phyloP scores from a whole-genome alignment of 92 coral and sea anemone genomes.

The Epizoanthus illoricatus region DNA sequence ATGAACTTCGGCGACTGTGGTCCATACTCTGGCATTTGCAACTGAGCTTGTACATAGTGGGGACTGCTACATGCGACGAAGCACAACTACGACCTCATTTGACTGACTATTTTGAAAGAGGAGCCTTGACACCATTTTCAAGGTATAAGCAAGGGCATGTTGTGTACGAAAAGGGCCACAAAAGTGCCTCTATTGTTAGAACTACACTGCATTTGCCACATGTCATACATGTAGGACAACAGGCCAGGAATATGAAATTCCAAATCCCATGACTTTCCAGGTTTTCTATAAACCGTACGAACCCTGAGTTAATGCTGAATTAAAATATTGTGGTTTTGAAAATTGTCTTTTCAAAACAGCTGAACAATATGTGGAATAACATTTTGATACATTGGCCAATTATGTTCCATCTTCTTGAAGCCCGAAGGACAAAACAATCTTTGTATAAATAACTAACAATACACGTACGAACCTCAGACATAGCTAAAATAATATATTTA shows the following conservation, averaged over 20 bases:
- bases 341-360: too few species aligned
- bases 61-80: not conserved
- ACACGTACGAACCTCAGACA: too few species aligned
- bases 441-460: too few species aligned
- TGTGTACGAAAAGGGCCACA: not conserved
- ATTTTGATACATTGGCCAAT: too few species aligned
- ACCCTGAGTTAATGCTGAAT: too few species aligned
- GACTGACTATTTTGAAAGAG: not conserved
- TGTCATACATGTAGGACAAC: not conserved
- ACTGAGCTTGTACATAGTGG: slow-evolving; percentile 6
- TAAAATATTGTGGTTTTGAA: too few species aligned
- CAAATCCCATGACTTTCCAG: too few species aligned
- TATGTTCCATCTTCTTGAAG: too few species aligned
- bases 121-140: not conserved
- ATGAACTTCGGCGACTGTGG: not conserved
- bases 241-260: not conserved
- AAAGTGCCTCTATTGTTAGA: not conserved
- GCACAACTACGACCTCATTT: not conserved
- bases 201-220: not conserved
- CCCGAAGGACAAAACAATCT: too few species aligned
- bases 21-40: slow-evolving; percentile 19
- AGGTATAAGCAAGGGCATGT: not conserved
- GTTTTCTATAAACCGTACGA: too few species aligned
- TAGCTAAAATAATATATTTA: too few species aligned
- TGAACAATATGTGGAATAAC: too few species aligned